These are phyloP conservation scores for Caloenas nicobarica DNA, from an alignment of 2,113 vertebrate genomes.

Conservation along the genomic window DNA sequence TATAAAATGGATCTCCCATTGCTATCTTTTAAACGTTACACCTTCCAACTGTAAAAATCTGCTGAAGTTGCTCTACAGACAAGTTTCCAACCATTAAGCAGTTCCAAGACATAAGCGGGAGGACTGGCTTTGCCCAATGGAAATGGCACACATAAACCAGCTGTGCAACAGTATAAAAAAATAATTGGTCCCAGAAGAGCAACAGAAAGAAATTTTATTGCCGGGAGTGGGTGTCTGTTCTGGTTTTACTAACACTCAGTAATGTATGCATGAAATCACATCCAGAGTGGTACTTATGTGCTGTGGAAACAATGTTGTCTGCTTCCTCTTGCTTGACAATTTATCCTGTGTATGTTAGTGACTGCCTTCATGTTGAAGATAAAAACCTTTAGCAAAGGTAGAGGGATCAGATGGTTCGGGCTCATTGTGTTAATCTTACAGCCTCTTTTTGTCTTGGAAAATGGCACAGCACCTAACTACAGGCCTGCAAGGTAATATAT, in stretches of 20 bases:
- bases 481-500: neutral
- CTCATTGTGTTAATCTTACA: neutral
- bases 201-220: conserved; percentile 61
- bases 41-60: conserved; percentile 11
- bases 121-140: conserved; percentile 21
- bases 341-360: neutral
- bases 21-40: neutral
- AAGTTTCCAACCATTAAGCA: conserved; percentile 41
- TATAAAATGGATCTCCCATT: neutral
- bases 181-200: conserved; percentile 55
- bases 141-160: conserved; percentile 67
- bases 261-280: conserved; percentile 63
- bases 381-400: neutral
- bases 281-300: conserved; percentile 27
- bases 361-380: neutral
- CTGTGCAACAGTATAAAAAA: conserved; percentile 63
- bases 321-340: conserved; percentile 20
- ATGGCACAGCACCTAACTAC: neutral
- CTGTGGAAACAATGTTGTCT: conserved; percentile 45
- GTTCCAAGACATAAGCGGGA: neutral
- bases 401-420: neutral
- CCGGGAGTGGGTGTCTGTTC: conserved; percentile 62
- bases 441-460: neutral
- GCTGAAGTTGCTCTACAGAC: conserved; percentile 28
- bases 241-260: conserved; percentile 62